Evolutionary conservation across 2,797 vertebrate species (phyloP).

Genomic region (Sebastes trivittatus): DNA sequence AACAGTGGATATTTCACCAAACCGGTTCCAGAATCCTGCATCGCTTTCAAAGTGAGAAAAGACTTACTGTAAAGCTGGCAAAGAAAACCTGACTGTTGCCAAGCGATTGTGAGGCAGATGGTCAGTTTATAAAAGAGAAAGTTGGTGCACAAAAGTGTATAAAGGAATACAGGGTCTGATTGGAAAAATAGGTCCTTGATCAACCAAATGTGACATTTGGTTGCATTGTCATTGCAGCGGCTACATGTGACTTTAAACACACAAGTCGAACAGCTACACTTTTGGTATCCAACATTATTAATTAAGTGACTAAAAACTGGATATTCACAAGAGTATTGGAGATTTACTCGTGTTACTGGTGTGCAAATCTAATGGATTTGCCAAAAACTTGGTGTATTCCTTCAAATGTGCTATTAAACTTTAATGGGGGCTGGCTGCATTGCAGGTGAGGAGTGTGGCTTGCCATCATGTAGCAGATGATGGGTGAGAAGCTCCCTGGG

Average conservation of each 20-base stretch:
- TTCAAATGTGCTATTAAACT: constrained; percentile 65
- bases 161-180: constrained; percentile 19
- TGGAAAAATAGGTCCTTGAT: neutral
- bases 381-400: constrained; percentile 20
- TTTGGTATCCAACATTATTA: neutral
- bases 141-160: constrained; percentile 29
- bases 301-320: neutral
- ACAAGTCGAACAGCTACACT: neutral
- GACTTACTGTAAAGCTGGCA: constrained; percentile 72
- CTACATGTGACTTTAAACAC: neutral
- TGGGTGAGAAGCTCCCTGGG: constrained; percentile 61
- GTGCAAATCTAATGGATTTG: constrained; percentile 1
- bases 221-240: neutral
- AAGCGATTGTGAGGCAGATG: constrained; percentile 76
- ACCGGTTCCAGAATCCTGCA: constrained; percentile 45
- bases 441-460: constrained; percentile 70
- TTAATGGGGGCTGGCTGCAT: constrained; percentile 67
- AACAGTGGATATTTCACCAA: constrained; percentile 54
- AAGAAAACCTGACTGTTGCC: constrained; percentile 53
- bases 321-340: neutral
- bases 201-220: neutral
- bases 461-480: constrained; percentile 64
- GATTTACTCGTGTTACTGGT: neutral
- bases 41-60: constrained; percentile 67
- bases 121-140: constrained; percentile 73